Base-by-base conservation (phyloP, 1,140 invertebrate species). In the Pachypsylla venusta region DNA sequence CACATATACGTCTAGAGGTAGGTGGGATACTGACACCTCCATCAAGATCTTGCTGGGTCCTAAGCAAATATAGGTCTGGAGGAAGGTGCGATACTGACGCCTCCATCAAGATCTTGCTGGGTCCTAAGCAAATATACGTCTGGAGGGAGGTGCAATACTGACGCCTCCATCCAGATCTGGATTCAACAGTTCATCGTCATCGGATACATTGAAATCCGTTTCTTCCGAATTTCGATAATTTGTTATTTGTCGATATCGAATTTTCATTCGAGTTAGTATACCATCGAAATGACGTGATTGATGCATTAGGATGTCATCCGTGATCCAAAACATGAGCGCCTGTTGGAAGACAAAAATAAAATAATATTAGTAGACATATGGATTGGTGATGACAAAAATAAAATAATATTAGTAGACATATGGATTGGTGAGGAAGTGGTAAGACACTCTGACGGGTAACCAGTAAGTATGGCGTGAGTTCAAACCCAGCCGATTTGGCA, bases 271-370 rank as follows among this genome's bases (percentile, higher is more conserved):
- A 14, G 69, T 60, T 10, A 66, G 35, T 48, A 71, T 62, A 27
- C 65, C 60, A 24, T 56, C 25, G 16, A 69, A 64, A 54, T 64
- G 66, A n/a, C 68, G 67, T 64, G 74, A 72, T 56, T 69, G 60
- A 58, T 70, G 69, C 82, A 87, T 88, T 24, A 88, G 71, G 71
- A 87, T 87, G 70, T 87, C 87, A 68, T 88, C 85, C 1, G 84
- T 85, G 55, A 88, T 82, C 85, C 84, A 87, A 73, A 87, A 87
- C 77, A 87, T 85, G 64, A 88, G 75, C 60, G 83, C 84, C 84
- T 87, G 74, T 58, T 79, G n/a, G n/a, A n/a, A n/a, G 75, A 61
- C 57, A 66, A 65, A 59, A 53, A 61, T 61, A 61, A 28, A 55
- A 54, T 26, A 60, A 25, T n/a, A 54, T 35, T 19, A 20, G 28